These are phyloP conservation scores for Harmothoe impar DNA, from an alignment of 2,888 invertebrate species.

Conservation along the genomic window DNA sequence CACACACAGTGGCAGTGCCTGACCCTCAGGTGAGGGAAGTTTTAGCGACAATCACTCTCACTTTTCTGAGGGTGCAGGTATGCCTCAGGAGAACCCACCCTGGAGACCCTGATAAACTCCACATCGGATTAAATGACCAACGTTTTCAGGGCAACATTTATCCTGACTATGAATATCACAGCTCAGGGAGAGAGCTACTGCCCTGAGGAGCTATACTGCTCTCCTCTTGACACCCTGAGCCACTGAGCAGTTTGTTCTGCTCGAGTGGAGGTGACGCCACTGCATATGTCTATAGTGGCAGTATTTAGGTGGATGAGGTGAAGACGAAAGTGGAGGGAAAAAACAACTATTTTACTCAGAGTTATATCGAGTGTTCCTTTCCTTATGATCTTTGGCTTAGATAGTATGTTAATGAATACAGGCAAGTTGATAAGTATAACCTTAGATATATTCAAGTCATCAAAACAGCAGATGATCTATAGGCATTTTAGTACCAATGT, in stretches of 20 bases:
- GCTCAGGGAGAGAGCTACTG: background rate
- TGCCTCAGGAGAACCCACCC: too few relatives aligned
- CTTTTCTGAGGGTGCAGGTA: too few relatives aligned
- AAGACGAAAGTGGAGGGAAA: background rate
- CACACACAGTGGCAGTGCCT: too few relatives aligned
- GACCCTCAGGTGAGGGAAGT: too few relatives aligned
- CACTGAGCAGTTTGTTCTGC: background rate
- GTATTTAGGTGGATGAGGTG: background rate
- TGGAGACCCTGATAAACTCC: background rate
- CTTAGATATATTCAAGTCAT: too few relatives aligned
- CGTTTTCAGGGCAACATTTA: slow-evolving; percentile 4
- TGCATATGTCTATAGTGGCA: slow-evolving; percentile 18
- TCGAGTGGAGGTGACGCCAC: background rate
- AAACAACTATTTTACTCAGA: background rate
- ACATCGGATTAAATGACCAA: background rate
- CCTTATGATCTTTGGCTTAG: too few relatives aligned
- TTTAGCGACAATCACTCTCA: too few relatives aligned
- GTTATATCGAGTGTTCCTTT: too few relatives aligned
- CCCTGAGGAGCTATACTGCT: background rate
- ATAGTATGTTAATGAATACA: too few relatives aligned
- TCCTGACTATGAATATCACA: background rate
- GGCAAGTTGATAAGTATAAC: too few relatives aligned
- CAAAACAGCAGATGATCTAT: too few relatives aligned
- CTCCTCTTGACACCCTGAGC: background rate
- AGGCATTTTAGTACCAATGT: too few relatives aligned